Evolutionary conservation across 2,888 invertebrate genomes (phyloP), one percentile per base, ranked within the genome.

Genomic region (Drosophila recens): DNA sequence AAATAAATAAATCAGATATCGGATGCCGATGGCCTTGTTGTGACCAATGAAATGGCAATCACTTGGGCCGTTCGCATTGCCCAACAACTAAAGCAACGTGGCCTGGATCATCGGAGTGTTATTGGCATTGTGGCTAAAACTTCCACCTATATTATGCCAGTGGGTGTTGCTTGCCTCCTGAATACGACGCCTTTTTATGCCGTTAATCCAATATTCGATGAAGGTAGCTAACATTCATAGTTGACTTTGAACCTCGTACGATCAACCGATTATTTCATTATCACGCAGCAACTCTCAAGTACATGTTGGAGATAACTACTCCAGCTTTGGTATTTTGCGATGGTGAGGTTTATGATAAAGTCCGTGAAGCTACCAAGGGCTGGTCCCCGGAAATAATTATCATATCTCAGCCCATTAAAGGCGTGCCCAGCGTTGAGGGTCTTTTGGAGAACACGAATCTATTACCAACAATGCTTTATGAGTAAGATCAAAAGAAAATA

Each of bases 121-220:
- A 59, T 90, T 10, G 90, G 90, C 3, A 72, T 91, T 17, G 69
- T 82, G 11, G 86, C 83, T 6, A 58, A 61, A n/a, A 88, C 86
- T 54, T 74, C 76, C 5, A 79, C 79, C 9, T 74, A 79, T 45
- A 48, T 89, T 0, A 82, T 84, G 53, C 86, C 90, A 0, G 13
- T 84, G 2, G 82, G 81, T 6, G 70, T 88, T 10, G 88, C 71
- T 2, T 79, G 80, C 3, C 72, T 90, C 5, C 40, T 84, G n/a
- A 75, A 84, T 23, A 81, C 78, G 4, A 75, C 77, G 1, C 77
- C 84, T 2, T 73, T 90, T 23, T 89, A 89, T 61, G 64, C 83
- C 1, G 67, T 90, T 5, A 87, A 89, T 73, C 76, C 82, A 0
- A 53, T 63, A 4, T 82, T 80, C 4, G 82, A 83, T 42, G 79